Evolutionary conservation across 2,113 vertebrate species (phyloP).

Genomic region (Hydropotes inermis): DNA sequence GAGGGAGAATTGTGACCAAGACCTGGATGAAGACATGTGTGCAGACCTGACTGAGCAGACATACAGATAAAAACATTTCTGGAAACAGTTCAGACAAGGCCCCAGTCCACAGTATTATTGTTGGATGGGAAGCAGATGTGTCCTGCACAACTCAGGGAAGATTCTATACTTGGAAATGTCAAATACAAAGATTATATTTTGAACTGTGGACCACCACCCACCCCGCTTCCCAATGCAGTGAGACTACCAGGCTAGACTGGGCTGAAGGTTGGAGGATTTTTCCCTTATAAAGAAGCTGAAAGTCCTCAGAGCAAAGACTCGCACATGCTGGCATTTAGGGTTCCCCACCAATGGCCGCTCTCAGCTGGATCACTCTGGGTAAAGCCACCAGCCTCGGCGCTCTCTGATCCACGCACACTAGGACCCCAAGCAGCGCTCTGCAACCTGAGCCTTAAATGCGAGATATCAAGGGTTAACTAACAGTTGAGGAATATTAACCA

Average conservation of each 20-base stretch:
- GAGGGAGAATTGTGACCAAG: background rate
- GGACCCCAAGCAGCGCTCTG: background rate
- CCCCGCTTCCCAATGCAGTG: background rate
- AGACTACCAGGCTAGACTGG: background rate
- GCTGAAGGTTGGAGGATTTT: background rate
- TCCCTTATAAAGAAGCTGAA: background rate
- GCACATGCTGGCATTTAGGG: background rate
- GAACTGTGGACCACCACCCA: background rate
- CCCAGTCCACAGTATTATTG: background rate
- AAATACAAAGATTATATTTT: background rate
- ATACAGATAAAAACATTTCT: background rate
- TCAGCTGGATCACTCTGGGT: background rate
- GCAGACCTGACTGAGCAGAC: background rate
- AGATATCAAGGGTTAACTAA: background rate
- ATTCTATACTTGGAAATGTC: background rate
- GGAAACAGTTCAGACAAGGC: background rate
- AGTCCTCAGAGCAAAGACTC: background rate
- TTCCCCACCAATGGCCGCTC: background rate
- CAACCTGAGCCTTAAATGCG: constrained; percentile 1
- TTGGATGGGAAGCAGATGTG: background rate
- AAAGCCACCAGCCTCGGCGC: background rate
- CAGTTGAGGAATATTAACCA: background rate
- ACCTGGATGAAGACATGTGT: background rate
- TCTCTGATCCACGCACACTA: background rate
- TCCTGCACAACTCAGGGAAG: background rate